A percentile compares a stretch with the other conserved stretches of the same genome.
These are phyloP conservation scores for Sipha maydis DNA, from an alignment of 2,888 invertebrate genomes.

Conservation along the genomic window DNA sequence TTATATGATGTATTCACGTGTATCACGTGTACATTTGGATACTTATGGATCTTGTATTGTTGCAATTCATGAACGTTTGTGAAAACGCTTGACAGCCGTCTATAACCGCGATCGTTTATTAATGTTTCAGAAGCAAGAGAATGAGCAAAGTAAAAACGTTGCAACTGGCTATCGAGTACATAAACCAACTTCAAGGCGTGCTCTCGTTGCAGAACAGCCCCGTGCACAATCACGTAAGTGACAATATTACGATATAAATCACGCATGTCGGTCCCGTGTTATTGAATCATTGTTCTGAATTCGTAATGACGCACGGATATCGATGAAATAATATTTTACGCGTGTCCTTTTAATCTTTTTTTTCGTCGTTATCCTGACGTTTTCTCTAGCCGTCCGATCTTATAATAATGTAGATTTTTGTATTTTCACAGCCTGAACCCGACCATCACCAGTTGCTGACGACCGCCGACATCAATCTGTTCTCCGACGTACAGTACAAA, in stretches of 20 bases:
- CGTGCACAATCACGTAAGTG: conserved; percentile 17
- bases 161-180: conserved; percentile 74
- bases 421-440: conserved; percentile 51
- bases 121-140: conserved; percentile 69
- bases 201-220: conserved; percentile 57
- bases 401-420: background rate
- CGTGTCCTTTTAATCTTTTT: too few species aligned
- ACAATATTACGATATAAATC: background rate
- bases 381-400: too few species aligned
- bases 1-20: too few species aligned
- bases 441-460: conserved; percentile 51
- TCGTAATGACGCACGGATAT: too few species aligned
- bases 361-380: too few species aligned
- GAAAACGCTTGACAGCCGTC: background rate
- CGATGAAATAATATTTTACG: too few species aligned
- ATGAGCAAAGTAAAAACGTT: conserved; percentile 76
- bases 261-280: too few species aligned
- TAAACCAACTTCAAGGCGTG: conserved; percentile 70
- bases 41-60: too few species aligned
- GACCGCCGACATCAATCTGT: conserved; percentile 54
- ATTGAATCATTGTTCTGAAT: too few species aligned
- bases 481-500: conserved; percentile 57
- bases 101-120: background rate
- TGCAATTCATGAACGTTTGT: too few species aligned
- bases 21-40: too few species aligned